phyloP scores from a whole-genome alignment of 2,888 invertebrate genomes.

The Napeogenes inachia region DNA sequence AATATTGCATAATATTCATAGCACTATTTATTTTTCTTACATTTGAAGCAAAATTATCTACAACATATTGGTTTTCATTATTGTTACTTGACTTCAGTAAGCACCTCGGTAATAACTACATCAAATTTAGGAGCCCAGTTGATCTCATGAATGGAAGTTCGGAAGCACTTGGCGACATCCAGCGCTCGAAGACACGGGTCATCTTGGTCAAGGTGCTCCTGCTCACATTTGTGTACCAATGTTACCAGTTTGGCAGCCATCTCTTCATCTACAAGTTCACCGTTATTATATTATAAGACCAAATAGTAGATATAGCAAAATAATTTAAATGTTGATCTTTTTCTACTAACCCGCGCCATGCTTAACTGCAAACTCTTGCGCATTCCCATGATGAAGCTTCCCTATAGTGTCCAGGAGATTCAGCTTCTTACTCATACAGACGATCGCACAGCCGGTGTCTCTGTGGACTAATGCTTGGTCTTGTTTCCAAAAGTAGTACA shows the following conservation, averaged over 20 bases:
- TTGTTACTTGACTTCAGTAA: conserved; percentile 45
- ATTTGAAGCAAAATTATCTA: too few relatives aligned
- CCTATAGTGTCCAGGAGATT: conserved; percentile 51
- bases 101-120: conserved; percentile 48
- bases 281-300: not conserved
- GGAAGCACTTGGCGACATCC: conserved; percentile 60
- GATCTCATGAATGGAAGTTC: conserved; percentile 45
- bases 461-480: conserved; percentile 47
- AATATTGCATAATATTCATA: too few relatives aligned
- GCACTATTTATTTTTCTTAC: too few relatives aligned
- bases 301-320: not conserved
- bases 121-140: conserved; percentile 56
- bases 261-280: conserved; percentile 39
- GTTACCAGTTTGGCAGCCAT: conserved; percentile 45
- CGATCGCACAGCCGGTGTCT: conserved; percentile 57
- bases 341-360: conserved; percentile 58
- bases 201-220: conserved; percentile 34
- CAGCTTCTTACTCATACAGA: conserved; percentile 55
- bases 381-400: conserved; percentile 57
- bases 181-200: conserved; percentile 51
- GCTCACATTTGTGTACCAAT: conserved; percentile 52
- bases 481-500: conserved; percentile 60
- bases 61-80: too few relatives aligned
- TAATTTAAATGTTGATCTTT: too few relatives aligned
- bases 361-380: conserved; percentile 51